phyloP scores from a whole-genome alignment of 2,113 vertebrate genomes.

The Ictalurus punctatus region DNA sequence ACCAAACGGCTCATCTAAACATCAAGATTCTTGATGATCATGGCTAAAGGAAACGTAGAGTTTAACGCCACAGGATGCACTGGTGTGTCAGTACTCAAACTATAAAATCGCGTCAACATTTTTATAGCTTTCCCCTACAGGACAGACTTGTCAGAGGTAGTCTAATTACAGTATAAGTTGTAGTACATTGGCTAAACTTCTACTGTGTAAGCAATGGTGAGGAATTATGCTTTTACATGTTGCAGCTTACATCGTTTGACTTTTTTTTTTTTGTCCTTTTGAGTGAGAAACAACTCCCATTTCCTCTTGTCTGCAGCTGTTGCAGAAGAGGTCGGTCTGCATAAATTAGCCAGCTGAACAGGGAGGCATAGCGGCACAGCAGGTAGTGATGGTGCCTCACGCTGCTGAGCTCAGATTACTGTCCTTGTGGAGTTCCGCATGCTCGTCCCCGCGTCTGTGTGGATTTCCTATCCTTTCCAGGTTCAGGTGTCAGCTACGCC shows the following conservation, averaged over 20 bases:
- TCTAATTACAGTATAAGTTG: neutral
- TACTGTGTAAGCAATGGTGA: no score
- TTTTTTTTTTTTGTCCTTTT: neutral
- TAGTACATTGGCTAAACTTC: no score
- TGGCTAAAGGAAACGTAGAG: neutral
- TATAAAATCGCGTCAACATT: neutral
- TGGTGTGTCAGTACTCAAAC: neutral
- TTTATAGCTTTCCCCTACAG: neutral
- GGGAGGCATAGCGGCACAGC: neutral
- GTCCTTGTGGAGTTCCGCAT: neutral
- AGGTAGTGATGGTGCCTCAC: neutral
- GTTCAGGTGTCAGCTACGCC: neutral
- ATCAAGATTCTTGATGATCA: constrained; percentile 25
- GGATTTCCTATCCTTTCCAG: neutral
- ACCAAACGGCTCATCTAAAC: neutral
- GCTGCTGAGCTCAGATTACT: neutral
- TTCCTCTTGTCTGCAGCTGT: neutral
- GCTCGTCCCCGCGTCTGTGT: neutral
- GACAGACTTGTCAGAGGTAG: neutral
- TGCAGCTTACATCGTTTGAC: neutral
- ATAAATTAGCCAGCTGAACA: neutral
- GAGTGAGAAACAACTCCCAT: neutral
- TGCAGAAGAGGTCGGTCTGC: neutral
- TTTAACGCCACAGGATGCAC: neutral
- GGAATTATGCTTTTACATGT: neutral